phyloP scores from a whole-genome alignment of 2,113 vertebrate species.

The Ochotona princeps region DNA sequence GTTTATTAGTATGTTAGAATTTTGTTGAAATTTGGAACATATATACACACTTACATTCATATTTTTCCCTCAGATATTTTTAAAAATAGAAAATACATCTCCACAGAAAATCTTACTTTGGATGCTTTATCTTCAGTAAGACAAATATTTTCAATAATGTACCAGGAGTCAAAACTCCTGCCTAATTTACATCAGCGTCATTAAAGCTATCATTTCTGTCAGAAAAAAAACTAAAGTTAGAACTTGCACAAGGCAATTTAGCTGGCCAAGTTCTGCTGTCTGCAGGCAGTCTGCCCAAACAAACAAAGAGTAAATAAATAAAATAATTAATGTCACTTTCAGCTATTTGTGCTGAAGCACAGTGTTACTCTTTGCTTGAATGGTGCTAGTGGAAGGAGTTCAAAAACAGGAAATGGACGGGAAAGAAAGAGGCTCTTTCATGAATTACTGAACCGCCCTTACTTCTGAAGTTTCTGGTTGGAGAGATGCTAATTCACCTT shows the following conservation, averaged over 20 bases:
- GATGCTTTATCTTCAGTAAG: neutral
- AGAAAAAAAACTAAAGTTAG: slow-evolving; percentile 49
- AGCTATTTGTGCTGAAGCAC: slow-evolving; percentile 72
- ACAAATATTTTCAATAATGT: slow-evolving; percentile 46
- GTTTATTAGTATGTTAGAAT: neutral
- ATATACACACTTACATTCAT: neutral
- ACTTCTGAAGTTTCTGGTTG: slow-evolving; percentile 52
- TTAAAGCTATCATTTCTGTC: slow-evolving; percentile 73
- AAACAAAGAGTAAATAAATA: slow-evolving; percentile 75
- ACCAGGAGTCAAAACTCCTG: slow-evolving; percentile 13
- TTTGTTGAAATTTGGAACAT: slow-evolving; percentile 5
- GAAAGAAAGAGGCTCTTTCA: slow-evolving; percentile 73
- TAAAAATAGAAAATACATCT: neutral
- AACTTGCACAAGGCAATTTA: slow-evolving; percentile 63
- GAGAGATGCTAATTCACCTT: slow-evolving; percentile 59
- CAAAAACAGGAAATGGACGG: slow-evolving; percentile 73
- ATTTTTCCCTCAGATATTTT: slow-evolving; percentile 14
- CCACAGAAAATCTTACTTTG: neutral
- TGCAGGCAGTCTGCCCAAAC: slow-evolving; percentile 77
- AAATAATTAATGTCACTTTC: slow-evolving; percentile 84
- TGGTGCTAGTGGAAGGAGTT: slow-evolving; percentile 55
- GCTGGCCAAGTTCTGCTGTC: slow-evolving; percentile 73
- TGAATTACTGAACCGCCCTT: slow-evolving; percentile 53
- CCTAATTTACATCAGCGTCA: slow-evolving; percentile 56
- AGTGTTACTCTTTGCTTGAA: slow-evolving; percentile 63